Base-by-base conservation (phyloP, 2,888 invertebrate species). In the Cryptus viduatorius region DNA sequence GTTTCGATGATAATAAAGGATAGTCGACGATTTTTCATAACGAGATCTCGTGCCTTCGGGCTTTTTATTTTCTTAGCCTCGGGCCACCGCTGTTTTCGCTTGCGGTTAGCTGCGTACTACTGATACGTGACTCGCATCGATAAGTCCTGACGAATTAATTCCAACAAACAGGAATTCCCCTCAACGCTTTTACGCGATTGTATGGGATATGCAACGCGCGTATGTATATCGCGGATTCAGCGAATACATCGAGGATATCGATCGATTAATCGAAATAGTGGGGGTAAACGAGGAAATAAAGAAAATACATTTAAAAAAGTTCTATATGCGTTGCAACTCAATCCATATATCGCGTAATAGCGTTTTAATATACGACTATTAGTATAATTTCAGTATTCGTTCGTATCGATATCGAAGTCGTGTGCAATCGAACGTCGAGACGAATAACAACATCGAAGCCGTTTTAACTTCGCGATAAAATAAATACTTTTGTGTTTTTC, bases 81-180 rank as follows among this genome's bases (percentile, higher is more conserved):
- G 42, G 14, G 46, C 4, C 59, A 59, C 65, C 53, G 37, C 37
- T 61, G 29, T 75, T 80, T 73, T 59, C 59, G 37, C 37, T 19
- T 14, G 24, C 56, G n/a, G 19, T 59, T 16, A 10, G 67, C 14
- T 19, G 3, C 19, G 53, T 61, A 59, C 56, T 4, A 67, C n/a
- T 29, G 8, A 42, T 48, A 64, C 68, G 68, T 68, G 67, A 48
- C 14, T 68, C 68, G 29, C 29, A 64, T 53, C 72, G 59, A 73
- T 56, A 59, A 10, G 50, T 46, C 67, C 59, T 56, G 24, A 67
- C 67, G 67, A 31, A 65, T 80, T 46, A 46, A 75, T 80, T 75
- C 56, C 46, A 48, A 31, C 42, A 56, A 77, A 77, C 67, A 77
- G 67, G 56, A 46, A 68, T 77, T 56, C 53, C 69, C 69, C 50